A percentile compares a stretch with the other conserved stretches of the same genome.
Evolutionary conservation across 2,797 vertebrate genomes (phyloP).

Genomic region (Denticeps clupeoides): DNA sequence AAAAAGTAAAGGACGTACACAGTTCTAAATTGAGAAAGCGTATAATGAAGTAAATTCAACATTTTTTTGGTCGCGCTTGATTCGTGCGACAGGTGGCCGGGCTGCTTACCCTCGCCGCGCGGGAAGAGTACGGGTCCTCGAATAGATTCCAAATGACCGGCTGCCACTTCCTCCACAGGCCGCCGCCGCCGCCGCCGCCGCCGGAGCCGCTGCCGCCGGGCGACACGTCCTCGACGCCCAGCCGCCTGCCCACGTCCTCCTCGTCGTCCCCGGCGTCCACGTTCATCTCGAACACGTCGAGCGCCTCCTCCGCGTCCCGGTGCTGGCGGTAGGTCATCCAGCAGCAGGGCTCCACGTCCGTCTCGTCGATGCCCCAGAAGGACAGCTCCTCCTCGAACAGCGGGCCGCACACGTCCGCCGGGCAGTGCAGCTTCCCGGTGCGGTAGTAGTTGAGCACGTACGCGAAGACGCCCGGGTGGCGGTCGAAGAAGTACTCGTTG

Average conservation of each 20-base stretch:
- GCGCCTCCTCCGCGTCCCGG: constrained; percentile 89
- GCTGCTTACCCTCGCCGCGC: constrained; percentile 87
- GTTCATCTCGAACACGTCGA: constrained; percentile 87
- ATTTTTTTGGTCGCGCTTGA: no score
- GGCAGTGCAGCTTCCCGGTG: constrained; percentile 92
- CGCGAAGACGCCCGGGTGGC: constrained; percentile 88
- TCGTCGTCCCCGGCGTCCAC: constrained; percentile 58
- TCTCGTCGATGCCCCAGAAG: constrained; percentile 96
- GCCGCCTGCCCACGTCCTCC: constrained; percentile 67
- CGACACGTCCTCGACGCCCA: constrained; percentile 77
- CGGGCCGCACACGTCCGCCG: constrained; percentile 90
- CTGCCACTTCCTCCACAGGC: constrained; percentile 83
- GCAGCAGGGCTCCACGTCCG: constrained; percentile 95
- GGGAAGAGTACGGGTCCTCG: constrained; percentile 96
- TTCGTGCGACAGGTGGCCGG: no score
- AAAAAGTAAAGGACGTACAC: no score
- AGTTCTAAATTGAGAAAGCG: no score
- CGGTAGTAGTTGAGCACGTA: constrained; percentile 96
- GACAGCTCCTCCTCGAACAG: constrained; percentile 91
- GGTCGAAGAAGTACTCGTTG: constrained; percentile 91
- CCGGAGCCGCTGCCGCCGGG: constrained; percentile 58
- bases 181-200: constrained; percentile 54
- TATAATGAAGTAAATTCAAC: no score
- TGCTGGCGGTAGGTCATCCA: constrained; percentile 97
- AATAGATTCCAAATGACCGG: constrained; percentile 93